Evolutionary conservation across 35 echinoderm and acorn worm genomes (phyloP).

Genomic region (Acanthaster planci): DNA sequence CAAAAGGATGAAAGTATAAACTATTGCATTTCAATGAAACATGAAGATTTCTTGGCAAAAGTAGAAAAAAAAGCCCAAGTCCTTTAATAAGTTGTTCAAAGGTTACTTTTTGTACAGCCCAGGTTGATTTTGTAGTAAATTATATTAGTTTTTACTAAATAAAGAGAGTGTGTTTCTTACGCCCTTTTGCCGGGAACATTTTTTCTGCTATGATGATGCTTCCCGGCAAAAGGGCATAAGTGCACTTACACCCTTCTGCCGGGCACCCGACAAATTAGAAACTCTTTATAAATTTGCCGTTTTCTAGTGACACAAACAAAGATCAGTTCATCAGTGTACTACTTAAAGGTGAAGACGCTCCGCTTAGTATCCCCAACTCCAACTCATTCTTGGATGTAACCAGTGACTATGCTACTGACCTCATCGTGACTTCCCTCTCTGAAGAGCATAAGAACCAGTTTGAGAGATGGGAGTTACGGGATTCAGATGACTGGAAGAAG

Average conservation of each 20-base stretch:
- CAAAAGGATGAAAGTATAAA: too few relatives aligned
- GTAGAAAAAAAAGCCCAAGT: too few relatives aligned
- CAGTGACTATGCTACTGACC: conserved; percentile 49
- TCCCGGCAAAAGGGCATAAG: too few relatives aligned
- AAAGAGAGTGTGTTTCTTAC: too few relatives aligned
- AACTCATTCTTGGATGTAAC: conserved; percentile 75
- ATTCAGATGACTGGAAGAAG: background rate
- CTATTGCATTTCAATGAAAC: background rate
- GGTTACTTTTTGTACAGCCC: too few relatives aligned
- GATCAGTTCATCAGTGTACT: background rate
- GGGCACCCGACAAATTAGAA: too few relatives aligned
- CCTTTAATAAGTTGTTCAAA: too few relatives aligned
- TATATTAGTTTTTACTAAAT: too few relatives aligned
- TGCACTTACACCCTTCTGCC: too few relatives aligned
- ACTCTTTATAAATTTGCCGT: background rate
- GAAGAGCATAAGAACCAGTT: conserved; percentile 11
- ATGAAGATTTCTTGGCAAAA: background rate
- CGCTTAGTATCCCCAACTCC: conserved; percentile 48
- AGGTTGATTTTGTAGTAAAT: background rate
- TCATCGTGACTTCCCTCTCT: conserved; percentile 39
- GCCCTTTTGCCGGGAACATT: too few relatives aligned
- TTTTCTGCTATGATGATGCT: too few relatives aligned
- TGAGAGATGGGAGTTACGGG: conserved; percentile 25
- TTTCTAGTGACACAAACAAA: background rate
- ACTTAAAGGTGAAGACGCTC: background rate